Evolutionary conservation across 2,797 vertebrate genomes (phyloP), one percentile per base, ranked within the genome.

Genomic region (Gambelia wislizenii): DNA sequence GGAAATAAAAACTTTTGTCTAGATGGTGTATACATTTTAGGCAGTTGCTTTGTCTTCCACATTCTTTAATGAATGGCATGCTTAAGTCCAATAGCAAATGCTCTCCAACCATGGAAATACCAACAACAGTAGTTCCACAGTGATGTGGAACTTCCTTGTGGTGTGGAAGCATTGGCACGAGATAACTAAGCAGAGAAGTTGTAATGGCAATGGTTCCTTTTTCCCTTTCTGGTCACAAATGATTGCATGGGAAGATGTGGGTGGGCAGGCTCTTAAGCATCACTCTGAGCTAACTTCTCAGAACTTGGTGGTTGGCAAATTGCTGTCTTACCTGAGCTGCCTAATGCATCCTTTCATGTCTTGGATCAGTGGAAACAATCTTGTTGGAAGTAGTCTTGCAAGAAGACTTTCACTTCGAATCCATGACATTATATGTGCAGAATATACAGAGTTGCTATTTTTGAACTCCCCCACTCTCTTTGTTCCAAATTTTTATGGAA

Each of bases 401-500:
- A 84, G 87, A 59, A 85, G 91, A 88, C 61, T 89, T 90, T 93
- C 89, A 92, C n/a, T 0, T 13, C 89, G 91, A 79, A 91, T 91
- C 89, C 72, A 91, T 81, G 12, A 47, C 27, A 0, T 0, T 20
- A 3, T 22, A 12, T 83, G 85, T 89, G 72, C 76, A 78, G 87
- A 81, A 89, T 81, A 89, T 80, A 89, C 54, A 87, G 0, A 67
- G 54, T 86, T 91, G 64, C 36, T 47, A 44, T 90, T 91, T 84
- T 81, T 54, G 87, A 12, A 6, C 12, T 10, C 1, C 1, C 4
- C 3, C 14, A 1, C 52, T 90, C 90, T 91, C 36, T 5, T 36
- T 8, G 77, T 70, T 64, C 78, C 81, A 92, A 92, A 91, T 94
- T 90, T 74, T 90, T 94, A 91, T 87, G 93, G 91, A 91, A 94